Percentiles rank a stretch among this genome's conserved stretches.
phyloP scores from a whole-genome alignment of 1,140 invertebrate genomes.

The Mycetomoellerius zeteki region DNA sequence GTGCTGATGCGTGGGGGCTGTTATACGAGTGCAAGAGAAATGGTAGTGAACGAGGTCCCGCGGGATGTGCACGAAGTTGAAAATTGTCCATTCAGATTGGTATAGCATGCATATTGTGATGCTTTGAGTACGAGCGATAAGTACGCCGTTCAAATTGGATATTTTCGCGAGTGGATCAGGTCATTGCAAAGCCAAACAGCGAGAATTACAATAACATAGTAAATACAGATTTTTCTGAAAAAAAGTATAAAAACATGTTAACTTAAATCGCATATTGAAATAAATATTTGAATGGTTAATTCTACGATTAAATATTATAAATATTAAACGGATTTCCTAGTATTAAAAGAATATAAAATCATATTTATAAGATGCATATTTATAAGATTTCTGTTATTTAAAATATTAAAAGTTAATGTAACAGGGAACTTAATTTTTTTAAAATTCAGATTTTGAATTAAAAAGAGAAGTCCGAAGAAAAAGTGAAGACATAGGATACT shows the following conservation, averaged over 20 bases:
- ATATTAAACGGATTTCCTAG: background rate
- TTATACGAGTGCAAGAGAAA: slow-evolving; percentile 5
- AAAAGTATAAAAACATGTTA: no score
- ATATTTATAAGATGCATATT: background rate
- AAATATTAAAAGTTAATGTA: background rate
- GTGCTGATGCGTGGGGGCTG: background rate
- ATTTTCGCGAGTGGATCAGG: slow-evolving; percentile 19
- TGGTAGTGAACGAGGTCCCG: background rate
- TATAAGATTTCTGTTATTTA: slow-evolving; percentile 12
- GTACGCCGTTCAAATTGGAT: background rate
- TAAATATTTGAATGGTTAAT: background rate
- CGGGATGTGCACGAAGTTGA: background rate
- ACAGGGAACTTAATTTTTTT: background rate
- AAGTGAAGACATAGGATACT: background rate
- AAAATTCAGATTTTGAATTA: background rate
- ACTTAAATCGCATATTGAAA: background rate
- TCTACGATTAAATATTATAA: background rate
- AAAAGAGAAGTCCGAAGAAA: background rate
- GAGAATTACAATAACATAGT: background rate
- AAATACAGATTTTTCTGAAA: background rate
- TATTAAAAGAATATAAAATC: background rate
- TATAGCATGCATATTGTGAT: background rate
- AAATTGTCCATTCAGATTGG: slow-evolving; percentile 39
- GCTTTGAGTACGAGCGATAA: background rate
- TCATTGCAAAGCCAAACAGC: background rate